phyloP scores from a whole-genome alignment of 1,140 invertebrate species.

The Sitophilus oryzae region DNA sequence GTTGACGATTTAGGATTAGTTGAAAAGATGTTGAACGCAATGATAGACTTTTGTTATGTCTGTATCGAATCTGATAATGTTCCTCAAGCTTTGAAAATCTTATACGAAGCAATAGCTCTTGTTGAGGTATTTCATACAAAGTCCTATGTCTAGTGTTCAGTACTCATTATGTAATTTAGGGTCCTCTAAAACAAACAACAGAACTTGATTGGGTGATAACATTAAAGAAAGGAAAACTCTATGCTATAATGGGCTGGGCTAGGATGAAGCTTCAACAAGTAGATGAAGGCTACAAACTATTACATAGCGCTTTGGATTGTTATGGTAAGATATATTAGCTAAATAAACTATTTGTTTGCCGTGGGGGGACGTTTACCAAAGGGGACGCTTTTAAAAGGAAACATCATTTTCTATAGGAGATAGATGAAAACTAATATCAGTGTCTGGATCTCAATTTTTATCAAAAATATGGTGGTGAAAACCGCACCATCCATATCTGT shows the following conservation, averaged over 20 bases:
- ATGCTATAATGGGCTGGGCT: conserved; percentile 45
- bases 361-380: no score
- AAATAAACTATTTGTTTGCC: no score
- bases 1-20: conserved; percentile 38
- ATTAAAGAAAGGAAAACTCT: conserved; percentile 45
- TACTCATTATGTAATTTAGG: conserved; percentile 18
- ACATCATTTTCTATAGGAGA: no score
- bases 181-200: conserved; percentile 35
- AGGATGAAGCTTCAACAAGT: conserved; percentile 42
- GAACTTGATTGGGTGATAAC: conserved; percentile 41
- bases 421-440: no score
- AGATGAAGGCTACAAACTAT: conserved; percentile 36
- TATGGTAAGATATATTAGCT: no score
- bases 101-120: conserved; percentile 42
- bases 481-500: no score
- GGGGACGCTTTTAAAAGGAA: no score
- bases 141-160: not conserved
- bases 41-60: conserved; percentile 51
- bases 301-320: conserved; percentile 18
- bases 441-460: no score
- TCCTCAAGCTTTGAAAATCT: conserved; percentile 49
- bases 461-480: not conserved
- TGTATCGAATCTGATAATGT: conserved; percentile 48
- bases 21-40: conserved; percentile 46
- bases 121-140: not conserved